A percentile compares a stretch with the other conserved stretches of the same genome.
Evolutionary conservation across 2,797 vertebrate genomes (phyloP).

Genomic region (Ataeniobius toweri): DNA sequence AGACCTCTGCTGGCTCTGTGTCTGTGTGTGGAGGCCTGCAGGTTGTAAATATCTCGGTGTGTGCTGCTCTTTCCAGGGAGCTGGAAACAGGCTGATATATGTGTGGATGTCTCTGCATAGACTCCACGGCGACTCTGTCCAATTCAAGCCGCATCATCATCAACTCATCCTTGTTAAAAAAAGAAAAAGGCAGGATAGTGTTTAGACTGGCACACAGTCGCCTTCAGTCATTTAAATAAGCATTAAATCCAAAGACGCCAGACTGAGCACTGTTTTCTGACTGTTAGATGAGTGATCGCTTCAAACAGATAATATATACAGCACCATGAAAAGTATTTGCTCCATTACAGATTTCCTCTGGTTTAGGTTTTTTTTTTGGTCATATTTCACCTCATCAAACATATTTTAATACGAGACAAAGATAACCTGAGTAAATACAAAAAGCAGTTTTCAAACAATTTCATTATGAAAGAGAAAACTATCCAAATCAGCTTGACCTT

Average conservation of each 20-base stretch:
- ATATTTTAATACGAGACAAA: not conserved
- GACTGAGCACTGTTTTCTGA: slow-evolving; percentile 25
- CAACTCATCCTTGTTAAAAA: slow-evolving; percentile 57
- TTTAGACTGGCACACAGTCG: slow-evolving; percentile 70
- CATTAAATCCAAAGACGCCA: slow-evolving; percentile 74
- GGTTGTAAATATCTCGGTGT: slow-evolving; percentile 43
- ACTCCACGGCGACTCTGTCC: slow-evolving; percentile 50
- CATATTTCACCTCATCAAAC: not conserved
- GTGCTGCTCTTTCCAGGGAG: slow-evolving; percentile 25
- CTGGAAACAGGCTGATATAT: slow-evolving; percentile 34
- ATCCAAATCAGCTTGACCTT: not conserved
- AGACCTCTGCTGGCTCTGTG: not conserved
- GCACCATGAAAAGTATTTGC: not conserved
- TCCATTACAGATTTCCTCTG: not conserved
- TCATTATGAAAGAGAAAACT: not conserved
- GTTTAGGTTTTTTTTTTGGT: not conserved
- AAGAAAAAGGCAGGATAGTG: slow-evolving; percentile 59
- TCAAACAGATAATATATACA: slow-evolving; percentile 20
- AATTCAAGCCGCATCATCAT: slow-evolving; percentile 54
- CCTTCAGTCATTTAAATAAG: slow-evolving; percentile 75
- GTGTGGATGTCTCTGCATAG: slow-evolving; percentile 20
- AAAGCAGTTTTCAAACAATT: not conserved
- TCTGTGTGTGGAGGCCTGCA: not conserved
- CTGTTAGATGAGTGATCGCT: slow-evolving; percentile 16
- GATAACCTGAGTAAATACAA: not conserved